phyloP scores from a whole-genome alignment of 2,888 invertebrate species.

The Uropetala carovei region DNA sequence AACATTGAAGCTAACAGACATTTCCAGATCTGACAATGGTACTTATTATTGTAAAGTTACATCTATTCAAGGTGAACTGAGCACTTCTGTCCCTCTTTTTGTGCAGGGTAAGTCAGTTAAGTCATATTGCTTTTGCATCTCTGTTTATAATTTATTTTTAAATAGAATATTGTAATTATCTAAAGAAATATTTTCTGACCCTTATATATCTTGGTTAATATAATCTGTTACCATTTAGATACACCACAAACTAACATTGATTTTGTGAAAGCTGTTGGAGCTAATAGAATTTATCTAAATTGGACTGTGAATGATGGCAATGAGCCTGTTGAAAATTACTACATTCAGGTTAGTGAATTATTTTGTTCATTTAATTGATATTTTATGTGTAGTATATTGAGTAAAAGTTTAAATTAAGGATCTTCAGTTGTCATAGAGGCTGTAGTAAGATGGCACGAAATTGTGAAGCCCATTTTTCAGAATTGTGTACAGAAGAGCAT shows the following conservation, averaged over 20 bases:
- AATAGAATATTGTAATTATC: background rate
- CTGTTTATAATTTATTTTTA: background rate
- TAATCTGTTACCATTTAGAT: slow-evolving; percentile 69
- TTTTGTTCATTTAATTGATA: background rate
- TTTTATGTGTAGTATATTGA: background rate
- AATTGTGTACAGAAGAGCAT: too few species aligned
- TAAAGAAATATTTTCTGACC: background rate
- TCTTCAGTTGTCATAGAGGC: too few species aligned
- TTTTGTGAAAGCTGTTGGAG: slow-evolving; percentile 85
- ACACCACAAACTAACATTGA: slow-evolving; percentile 83
- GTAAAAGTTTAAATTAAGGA: background rate
- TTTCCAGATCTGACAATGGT: slow-evolving; percentile 85
- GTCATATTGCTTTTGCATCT: background rate
- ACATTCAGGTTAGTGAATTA: slow-evolving; percentile 74
- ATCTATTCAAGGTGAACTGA: slow-evolving; percentile 75
- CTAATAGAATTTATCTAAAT: slow-evolving; percentile 85
- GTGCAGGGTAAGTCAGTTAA: slow-evolving; percentile 79
- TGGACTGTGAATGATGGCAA: slow-evolving; percentile 90
- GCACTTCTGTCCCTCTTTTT: slow-evolving; percentile 76
- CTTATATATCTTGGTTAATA: background rate
- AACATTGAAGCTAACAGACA: slow-evolving; percentile 78
- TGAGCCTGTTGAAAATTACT: slow-evolving; percentile 80
- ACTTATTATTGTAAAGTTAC: slow-evolving; percentile 79
- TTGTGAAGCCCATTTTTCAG: too few species aligned
- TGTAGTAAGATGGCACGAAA: too few species aligned